These are phyloP conservation scores for Cyrtonyx montezumae DNA, from an alignment of 2,113 vertebrate species.

Conservation along the genomic window DNA sequence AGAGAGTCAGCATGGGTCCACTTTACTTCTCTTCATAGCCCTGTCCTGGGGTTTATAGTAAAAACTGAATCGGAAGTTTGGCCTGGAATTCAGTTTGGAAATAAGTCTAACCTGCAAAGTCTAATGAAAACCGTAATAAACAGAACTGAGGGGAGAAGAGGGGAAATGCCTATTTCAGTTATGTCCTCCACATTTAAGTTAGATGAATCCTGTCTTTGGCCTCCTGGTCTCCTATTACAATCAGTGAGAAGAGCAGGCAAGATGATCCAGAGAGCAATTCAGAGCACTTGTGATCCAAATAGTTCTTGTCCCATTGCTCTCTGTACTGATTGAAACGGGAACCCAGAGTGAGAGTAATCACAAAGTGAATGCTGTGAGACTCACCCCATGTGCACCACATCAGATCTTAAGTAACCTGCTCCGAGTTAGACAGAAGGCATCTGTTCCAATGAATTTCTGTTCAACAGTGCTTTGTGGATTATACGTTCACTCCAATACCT, in stretches of 20 bases:
- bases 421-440: neutral
- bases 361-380: neutral
- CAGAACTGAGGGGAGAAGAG: neutral
- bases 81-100: neutral
- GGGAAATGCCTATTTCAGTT: neutral
- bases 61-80: neutral
- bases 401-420: rapidly evolving
- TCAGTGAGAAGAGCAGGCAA: neutral
- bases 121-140: neutral
- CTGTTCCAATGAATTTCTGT: neutral
- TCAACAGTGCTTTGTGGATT: neutral
- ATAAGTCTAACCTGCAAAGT: neutral
- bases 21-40: neutral
- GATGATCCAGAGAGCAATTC: neutral
- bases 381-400: neutral
- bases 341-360: neutral
- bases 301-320: neutral
- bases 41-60: neutral
- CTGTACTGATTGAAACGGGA: neutral
- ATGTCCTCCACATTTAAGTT: neutral
- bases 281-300: neutral
- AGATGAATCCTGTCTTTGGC: neutral
- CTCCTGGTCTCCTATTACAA: neutral
- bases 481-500: neutral
- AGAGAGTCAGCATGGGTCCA: neutral